Evolutionary conservation across 1,140 invertebrate species (phyloP), one percentile per base, ranked within the genome.

Genomic region (Scylla paramamosain): DNA sequence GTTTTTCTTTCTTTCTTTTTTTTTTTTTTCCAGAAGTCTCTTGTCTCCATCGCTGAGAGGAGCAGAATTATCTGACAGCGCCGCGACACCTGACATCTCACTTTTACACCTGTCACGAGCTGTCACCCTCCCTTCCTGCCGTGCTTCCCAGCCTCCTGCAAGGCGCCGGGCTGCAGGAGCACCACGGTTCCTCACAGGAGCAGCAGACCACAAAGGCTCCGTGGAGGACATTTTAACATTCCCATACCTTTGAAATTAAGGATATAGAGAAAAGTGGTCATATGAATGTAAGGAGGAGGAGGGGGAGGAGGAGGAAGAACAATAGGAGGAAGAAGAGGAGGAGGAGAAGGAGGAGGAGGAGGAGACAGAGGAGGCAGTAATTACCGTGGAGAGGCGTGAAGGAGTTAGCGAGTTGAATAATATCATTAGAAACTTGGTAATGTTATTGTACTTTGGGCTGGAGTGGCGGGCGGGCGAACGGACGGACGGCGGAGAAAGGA

Each of bases 341-440:
- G 59, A 67, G 59, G 59, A 67, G 59, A 20, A 77, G 25, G 67
- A 77, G 67, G 67, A 77, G 67, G 67, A 77, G 67, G 67, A 77
- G 67, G 67, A 77, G 67, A 20, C 1, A n/a, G n/a, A 77, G n/a
- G n/a, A 77, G 67, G 25, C 52, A 59, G 67, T 77, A 77, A 77
- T 77, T n/a, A 77, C 67, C n/a, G 25, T n/a, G 67, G 67, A 77
- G 20, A 77, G 25, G 6, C 67, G 67, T 77, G 67, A 77, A 77
- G 67, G 67, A 77, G 67, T 77, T 77, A 77, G 67, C 20, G 25
- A 77, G 67, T 77, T 77, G 67, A 77, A 77, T 77, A 77, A 77
- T 77, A 77, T 77, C 67, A 77, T 77, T 77, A 77, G 67, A 77
- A 77, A 77, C 67, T 77, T n/a, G 67, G 25, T 77, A 77, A 77